Evolutionary conservation across 2,888 invertebrate genomes (phyloP), one percentile per base, ranked within the genome.

Genomic region (Xestia xanthographa): DNA sequence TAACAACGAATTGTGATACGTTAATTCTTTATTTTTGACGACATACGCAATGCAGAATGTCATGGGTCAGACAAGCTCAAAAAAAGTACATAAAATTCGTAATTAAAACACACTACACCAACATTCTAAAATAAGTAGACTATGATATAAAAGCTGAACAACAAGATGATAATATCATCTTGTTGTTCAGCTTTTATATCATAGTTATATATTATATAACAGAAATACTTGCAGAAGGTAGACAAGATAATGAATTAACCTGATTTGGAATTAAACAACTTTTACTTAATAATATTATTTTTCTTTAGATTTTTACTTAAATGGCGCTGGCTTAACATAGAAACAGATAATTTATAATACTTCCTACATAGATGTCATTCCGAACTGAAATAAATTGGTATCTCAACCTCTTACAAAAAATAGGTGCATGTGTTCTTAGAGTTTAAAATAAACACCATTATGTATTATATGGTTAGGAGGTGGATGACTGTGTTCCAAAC

Each of bases 391-490:
- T 14, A 17, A 29, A 58, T 58, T 17, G 8, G 29, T 29, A 58
- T 58, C 17, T 17, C 26, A 56, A 58, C 14, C 56, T 56, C 1
- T 6, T 38, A 34, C 20, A 58, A n/a, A n/a, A 58, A 38, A 6
- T 22, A 62, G 1, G 2, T 22, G 2, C 14, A 14, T n/a, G n/a
- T 4, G 8, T 34, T 68, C 45, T 43, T 69, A 69, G n/a, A 56
- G 5, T 80, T 56, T 79, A n/a, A 48, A 26, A 65, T 68, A 80
- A 14, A 68, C 1, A 26, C 80, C 73, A 41, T 58, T 43, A 34
- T 43, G 53, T 34, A 81, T 70, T 2, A 70, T 0, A 17, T 81
- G 43, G 14, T 34, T 26, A 29, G 65, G 62, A 8, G 77, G 72
- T 26, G 41, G 41, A 26, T 81, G 80, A n/a, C 41, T 12, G 29